Evolutionary conservation across 1,140 invertebrate genomes (phyloP), one percentile per base, ranked within the genome.

Genomic region (Formica selysi): DNA sequence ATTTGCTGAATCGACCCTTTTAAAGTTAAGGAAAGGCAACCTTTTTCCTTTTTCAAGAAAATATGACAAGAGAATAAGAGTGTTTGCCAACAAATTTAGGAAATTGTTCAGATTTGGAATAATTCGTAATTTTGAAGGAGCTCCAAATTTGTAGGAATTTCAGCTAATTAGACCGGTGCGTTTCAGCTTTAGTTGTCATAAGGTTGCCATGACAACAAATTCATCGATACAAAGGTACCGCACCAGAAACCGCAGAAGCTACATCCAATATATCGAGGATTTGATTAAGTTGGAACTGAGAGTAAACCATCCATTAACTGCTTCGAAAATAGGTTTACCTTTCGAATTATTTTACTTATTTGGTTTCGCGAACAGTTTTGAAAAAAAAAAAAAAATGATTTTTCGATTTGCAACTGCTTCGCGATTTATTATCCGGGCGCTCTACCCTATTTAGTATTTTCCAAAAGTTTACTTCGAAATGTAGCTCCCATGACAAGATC

Each of bases 151-250:
- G 32, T 73, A 26, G 68, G 36, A 73, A 61, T 81, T 81, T 73
- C 19, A 36, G 54, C 13, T 51, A 19, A 51, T 51, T 32, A 26
- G 36, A 36, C 10, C 29, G 10, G 44, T 10, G 16, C 16, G 48
- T 51, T 51, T 19, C 48, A n/a, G 76, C 74, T 80, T 80, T 38
- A 13, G 51, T 29, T 83, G 79, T 83, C 44, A 61, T 10, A 36
- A 54, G 13, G 68, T 83, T 48, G 79, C 44, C 79, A 83, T 83
- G 68, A 62, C 79, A 13, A 74, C 79, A 19, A 11, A 74, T 74
- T 74, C 68, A 83, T 74, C 79, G 26, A 73, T 74, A 73, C 32
- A 8, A 61, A 83, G 48, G 48, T 51, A 73, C 54, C 8, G 54
- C n/a, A 11, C 2, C 38, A 83, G 68, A 57, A 83, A 48, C 68